phyloP scores from a whole-genome alignment of 2,113 vertebrate genomes.

The Dendrocopos noguchii region DNA sequence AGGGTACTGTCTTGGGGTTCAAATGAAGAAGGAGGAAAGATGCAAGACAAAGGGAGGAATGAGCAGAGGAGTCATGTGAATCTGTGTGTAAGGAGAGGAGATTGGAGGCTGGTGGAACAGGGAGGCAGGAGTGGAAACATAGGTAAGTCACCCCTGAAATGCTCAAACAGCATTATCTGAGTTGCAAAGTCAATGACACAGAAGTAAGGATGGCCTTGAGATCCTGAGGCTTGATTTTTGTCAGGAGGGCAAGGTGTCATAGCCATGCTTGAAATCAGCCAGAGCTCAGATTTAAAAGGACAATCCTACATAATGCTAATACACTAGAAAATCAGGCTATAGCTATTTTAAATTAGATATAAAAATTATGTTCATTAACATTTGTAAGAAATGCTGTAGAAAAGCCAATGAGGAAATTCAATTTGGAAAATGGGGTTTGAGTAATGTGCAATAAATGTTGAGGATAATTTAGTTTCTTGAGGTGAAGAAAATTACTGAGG shows the following conservation, averaged over 20 bases:
- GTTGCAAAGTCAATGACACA: neutral
- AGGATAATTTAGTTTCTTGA: conserved; percentile 67
- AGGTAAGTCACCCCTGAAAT: neutral
- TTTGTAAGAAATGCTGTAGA: conserved; percentile 48
- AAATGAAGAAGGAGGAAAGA: neutral
- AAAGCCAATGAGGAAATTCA: conserved; percentile 59
- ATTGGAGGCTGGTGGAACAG: neutral
- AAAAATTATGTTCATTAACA: conserved; percentile 62
- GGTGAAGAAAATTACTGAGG: conserved; percentile 62
- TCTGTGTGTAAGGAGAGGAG: neutral
- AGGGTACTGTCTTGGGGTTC: neutral
- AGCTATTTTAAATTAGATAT: conserved; percentile 36
- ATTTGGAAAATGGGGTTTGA: conserved; percentile 65
- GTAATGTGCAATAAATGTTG: conserved; percentile 67
- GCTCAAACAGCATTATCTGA: neutral
- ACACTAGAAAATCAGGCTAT: conserved; percentile 35
- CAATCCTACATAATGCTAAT: neutral
- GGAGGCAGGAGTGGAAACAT: neutral
- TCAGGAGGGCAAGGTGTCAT: neutral
- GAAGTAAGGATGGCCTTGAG: neutral
- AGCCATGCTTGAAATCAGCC: neutral
- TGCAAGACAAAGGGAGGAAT: neutral
- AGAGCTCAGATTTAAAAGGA: neutral
- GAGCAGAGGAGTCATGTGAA: neutral
- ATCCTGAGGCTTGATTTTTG: neutral